Percentiles rank a stretch among this genome's conserved stretches.
Evolutionary conservation across 2,113 vertebrate species (phyloP).

Genomic region (Mus spicilegus): DNA sequence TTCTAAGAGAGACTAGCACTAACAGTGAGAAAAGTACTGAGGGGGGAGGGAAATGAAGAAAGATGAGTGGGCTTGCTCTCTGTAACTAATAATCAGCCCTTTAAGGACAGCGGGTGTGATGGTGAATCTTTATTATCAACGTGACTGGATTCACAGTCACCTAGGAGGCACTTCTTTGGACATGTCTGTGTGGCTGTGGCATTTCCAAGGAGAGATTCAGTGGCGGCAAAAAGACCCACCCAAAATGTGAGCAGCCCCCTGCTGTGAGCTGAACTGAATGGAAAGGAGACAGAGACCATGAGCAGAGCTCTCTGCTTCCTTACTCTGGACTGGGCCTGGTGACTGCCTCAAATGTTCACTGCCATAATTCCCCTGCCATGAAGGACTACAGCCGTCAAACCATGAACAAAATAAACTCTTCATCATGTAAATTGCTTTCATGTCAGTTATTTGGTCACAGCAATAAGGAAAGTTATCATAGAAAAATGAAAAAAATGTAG

Average conservation of each 20-base stretch:
- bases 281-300: too few relatives aligned
- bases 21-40: neutral
- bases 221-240: neutral
- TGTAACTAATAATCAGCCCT: neutral
- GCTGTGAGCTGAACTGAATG: neutral
- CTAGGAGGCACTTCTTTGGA: neutral
- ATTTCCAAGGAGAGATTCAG: neutral
- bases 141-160: neutral
- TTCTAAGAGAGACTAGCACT: neutral
- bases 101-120: neutral
- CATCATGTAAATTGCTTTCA: neutral
- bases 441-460: neutral
- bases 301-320: neutral
- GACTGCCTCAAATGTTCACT: neutral
- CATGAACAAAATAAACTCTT: neutral
- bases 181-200: neutral
- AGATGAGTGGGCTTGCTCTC: neutral
- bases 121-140: neutral
- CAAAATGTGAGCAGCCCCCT: neutral
- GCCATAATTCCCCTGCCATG: neutral
- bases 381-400: neutral
- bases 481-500: neutral
- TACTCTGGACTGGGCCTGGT: neutral
- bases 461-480: neutral
- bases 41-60: neutral